Percentiles rank a stretch among this genome's conserved stretches.
Conservation (phyloP, 23 tunicate genomes). For the Aplidium turbinatum region DNA sequence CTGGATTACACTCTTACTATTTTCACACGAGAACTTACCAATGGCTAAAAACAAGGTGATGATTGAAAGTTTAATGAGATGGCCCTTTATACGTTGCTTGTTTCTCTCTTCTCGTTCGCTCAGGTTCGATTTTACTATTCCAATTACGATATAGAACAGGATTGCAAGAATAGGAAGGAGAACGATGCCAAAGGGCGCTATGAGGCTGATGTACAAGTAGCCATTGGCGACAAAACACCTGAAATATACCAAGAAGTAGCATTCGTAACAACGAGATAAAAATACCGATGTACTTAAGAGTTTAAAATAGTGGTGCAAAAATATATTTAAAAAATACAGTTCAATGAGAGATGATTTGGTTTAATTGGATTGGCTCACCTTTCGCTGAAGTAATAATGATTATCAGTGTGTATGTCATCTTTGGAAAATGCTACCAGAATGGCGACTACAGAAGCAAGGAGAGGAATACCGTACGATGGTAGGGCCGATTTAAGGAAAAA, state of each 20-base stretch:
- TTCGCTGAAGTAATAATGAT: no score
- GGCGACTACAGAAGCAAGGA: constrained; percentile 20
- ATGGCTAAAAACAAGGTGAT: constrained; percentile 38
- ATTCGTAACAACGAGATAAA: no score
- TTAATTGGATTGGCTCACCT: no score
- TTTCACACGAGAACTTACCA: no score
- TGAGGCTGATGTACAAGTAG: constrained; percentile 35
- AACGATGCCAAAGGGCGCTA: constrained; percentile 37
- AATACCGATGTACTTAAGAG: no score
- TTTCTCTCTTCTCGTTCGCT: constrained; percentile 1
- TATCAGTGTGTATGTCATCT: no score
- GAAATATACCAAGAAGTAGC: no score
- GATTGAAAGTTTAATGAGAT: constrained; percentile 44
- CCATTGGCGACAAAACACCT: constrained; percentile 45
- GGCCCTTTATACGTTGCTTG: constrained; percentile 26
- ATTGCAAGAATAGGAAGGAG: constrained; percentile 18
- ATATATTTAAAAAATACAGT: no score
- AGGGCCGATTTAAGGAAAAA: constrained; percentile 64
- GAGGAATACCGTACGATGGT: constrained; percentile 55
- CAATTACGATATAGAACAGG: constrained; percentile 24
- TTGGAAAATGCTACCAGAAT: constrained; percentile 48
- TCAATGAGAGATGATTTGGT: no score
- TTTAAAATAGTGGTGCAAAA: no score
- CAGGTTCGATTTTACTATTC: constrained; percentile 1
- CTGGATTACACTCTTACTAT: no score